Evolutionary conservation across 2,888 invertebrate species (phyloP).

Genomic region (Rutpela maculata): DNA sequence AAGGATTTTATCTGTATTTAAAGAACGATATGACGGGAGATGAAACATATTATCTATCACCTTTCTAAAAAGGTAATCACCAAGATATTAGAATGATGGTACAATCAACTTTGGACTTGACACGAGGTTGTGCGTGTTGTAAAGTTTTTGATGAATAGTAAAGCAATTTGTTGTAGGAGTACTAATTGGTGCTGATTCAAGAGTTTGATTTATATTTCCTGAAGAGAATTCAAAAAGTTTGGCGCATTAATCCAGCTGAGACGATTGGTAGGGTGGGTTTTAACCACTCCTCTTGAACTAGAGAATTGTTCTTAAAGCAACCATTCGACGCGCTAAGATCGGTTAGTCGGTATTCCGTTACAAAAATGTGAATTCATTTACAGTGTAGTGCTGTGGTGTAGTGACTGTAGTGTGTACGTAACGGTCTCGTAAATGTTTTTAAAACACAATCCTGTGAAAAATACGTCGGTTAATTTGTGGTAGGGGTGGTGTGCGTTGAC

Average conservation of each 20-base stretch:
- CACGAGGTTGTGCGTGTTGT: not conserved
- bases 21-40: not conserved
- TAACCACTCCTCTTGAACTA: conserved; percentile 48
- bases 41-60: not conserved
- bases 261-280: conserved; percentile 37
- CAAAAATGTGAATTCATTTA: conserved; percentile 66
- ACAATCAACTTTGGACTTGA: not conserved
- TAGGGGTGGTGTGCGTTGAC: conserved; percentile 60
- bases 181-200: not conserved
- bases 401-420: conserved; percentile 52
- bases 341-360: conserved; percentile 64
- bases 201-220: conserved; percentile 2
- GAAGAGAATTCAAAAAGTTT: conserved; percentile 23
- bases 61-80: not conserved
- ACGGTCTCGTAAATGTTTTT: conserved; percentile 53
- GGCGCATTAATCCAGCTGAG: conserved; percentile 30
- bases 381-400: conserved; percentile 46
- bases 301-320: conserved; percentile 62
- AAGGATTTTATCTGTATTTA: not conserved
- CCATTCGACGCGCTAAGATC: conserved; percentile 63
- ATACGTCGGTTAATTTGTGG: conserved; percentile 55
- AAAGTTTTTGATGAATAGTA: not conserved
- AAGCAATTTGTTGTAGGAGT: not conserved
- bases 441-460: conserved; percentile 52
- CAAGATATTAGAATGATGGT: not conserved